Conservation (phyloP, 2,888 invertebrate genomes). For the Lithophane socia region DNA sequence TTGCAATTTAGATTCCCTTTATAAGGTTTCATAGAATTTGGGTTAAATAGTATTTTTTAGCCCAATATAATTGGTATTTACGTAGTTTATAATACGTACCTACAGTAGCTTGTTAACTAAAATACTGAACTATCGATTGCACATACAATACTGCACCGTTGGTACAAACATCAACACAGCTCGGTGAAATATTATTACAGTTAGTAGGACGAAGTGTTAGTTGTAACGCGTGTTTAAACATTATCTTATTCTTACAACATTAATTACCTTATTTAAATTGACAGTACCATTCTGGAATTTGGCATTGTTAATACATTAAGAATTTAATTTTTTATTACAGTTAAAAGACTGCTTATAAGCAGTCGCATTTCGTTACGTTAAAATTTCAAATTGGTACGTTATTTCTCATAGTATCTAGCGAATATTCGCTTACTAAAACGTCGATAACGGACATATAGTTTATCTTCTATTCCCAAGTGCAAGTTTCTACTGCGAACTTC, state of each 20-base stretch:
- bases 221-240: slow-evolving; percentile 39
- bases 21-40: slow-evolving; percentile 16
- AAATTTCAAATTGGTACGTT: slow-evolving; percentile 40
- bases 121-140: slow-evolving; percentile 62
- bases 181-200: slow-evolving; percentile 19
- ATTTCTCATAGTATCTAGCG: slow-evolving; percentile 39
- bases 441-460: slow-evolving; percentile 43
- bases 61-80: slow-evolving; percentile 44
- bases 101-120: slow-evolving; percentile 44
- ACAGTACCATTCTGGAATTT: slow-evolving; percentile 56
- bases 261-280: slow-evolving; percentile 49
- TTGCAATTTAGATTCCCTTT: slow-evolving; percentile 36
- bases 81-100: slow-evolving; percentile 48
- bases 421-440: slow-evolving; percentile 49
- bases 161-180: slow-evolving; percentile 47
- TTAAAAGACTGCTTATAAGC: slow-evolving; percentile 5
- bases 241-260: slow-evolving; percentile 35
- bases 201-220: slow-evolving; percentile 47
- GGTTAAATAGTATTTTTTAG: slow-evolving; percentile 20
- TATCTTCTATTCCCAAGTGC: slow-evolving; percentile 39
- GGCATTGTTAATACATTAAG: slow-evolving; percentile 47
- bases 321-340: slow-evolving; percentile 18
- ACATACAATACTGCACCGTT: slow-evolving; percentile 57
- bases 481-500: slow-evolving; percentile 49
- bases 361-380: neutral